Percentiles rank a stretch among this genome's conserved stretches.
These are phyloP conservation scores for Cerceris rybyensis DNA, from an alignment of 2,888 invertebrate species.

Conservation along the genomic window DNA sequence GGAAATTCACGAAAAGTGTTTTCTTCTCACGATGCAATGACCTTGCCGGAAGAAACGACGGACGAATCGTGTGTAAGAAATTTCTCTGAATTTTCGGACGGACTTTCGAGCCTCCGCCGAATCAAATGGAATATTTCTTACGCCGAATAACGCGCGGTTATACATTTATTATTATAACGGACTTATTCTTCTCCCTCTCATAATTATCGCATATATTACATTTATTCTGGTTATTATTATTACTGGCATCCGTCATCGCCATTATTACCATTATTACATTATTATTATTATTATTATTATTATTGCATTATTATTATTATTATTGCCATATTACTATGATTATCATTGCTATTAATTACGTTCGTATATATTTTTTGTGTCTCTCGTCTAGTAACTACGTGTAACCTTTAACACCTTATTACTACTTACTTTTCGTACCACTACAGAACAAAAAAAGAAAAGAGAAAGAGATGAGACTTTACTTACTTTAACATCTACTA, in stretches of 20 bases:
- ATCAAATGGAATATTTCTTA: constrained; percentile 24
- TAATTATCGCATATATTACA: constrained; percentile 62
- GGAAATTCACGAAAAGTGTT: not conserved
- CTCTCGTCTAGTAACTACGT: constrained; percentile 70
- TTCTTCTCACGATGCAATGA: not conserved
- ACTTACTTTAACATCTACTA: constrained; percentile 63
- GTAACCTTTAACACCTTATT: constrained; percentile 58
- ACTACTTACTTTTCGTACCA: constrained; percentile 52
- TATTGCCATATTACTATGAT: constrained; percentile 53
- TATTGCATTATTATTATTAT: constrained; percentile 62
- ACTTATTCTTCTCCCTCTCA: constrained; percentile 58
- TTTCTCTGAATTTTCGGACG: constrained; percentile 10
- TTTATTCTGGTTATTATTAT: constrained; percentile 68
- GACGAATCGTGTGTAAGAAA: constrained; percentile 35
- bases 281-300: constrained; percentile 62
- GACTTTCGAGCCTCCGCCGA: not conserved
- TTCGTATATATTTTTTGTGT: constrained; percentile 70
- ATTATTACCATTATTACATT: constrained; percentile 58
- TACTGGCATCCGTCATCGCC: constrained; percentile 61
- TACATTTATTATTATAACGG: constrained; percentile 54
- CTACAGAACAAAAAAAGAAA: constrained; percentile 16
- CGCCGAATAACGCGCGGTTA: constrained; percentile 38
- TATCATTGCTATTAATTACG: constrained; percentile 57
- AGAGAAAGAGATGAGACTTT: constrained; percentile 19
- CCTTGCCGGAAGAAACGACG: not conserved